phyloP scores from a whole-genome alignment of 2,888 invertebrate species.

The Eristalis arbustorum region DNA sequence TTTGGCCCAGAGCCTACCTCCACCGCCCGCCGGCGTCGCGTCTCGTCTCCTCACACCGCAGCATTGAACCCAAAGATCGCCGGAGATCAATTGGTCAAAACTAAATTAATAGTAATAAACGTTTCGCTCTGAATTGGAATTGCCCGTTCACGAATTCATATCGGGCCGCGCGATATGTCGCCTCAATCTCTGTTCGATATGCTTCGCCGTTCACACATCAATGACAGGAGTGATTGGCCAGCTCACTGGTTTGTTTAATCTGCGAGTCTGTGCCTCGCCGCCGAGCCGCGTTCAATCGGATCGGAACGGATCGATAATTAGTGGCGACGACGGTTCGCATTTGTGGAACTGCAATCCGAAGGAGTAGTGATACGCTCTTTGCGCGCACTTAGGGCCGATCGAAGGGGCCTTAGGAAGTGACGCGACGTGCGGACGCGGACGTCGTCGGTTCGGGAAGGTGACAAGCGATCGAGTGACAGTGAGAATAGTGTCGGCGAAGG shows the following conservation, averaged over 20 bases:
- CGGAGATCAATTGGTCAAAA: constrained; percentile 66
- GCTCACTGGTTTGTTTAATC: constrained; percentile 20
- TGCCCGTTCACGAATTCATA: constrained; percentile 25
- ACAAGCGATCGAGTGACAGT: neutral
- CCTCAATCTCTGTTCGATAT: constrained; percentile 15
- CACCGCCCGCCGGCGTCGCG: constrained; percentile 29
- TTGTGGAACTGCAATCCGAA: neutral
- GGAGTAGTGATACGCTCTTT: neutral
- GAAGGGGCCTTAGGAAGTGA: neutral
- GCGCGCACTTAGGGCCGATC: neutral
- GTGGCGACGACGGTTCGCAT: neutral
- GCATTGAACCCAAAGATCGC: constrained; percentile 63
- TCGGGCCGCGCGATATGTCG: neutral
- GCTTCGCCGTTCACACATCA: constrained; percentile 50
- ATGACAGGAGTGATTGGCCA: constrained; percentile 44
- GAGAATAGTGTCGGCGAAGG: neutral
- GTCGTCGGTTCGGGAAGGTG: neutral
- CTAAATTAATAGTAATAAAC: constrained; percentile 68
- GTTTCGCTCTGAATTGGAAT: constrained; percentile 23
- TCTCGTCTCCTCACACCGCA: constrained; percentile 4
- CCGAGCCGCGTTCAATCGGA: neutral
- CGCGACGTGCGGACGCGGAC: neutral
- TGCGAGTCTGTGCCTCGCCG: neutral
- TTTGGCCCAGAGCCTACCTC: constrained; percentile 17
- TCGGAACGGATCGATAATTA: constrained; percentile 19